phyloP scores from a whole-genome alignment of 2,888 invertebrate species.

The Branchellion lobata region DNA sequence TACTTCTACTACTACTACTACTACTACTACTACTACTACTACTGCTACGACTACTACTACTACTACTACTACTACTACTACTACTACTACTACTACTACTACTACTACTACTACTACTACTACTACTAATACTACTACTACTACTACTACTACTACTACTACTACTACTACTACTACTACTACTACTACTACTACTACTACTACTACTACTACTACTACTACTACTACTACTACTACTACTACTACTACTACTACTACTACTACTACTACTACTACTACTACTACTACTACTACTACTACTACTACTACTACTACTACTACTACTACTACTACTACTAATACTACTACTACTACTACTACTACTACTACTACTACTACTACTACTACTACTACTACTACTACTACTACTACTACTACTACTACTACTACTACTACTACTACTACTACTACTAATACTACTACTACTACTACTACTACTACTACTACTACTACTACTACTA shows the following conservation, averaged over 20 bases:
- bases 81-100: slow-evolving; percentile 43
- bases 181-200: slow-evolving; percentile 29
- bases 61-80: slow-evolving; percentile 35
- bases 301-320: slow-evolving; percentile 41
- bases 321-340: slow-evolving; percentile 16
- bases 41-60: slow-evolving; percentile 33
- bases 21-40: slow-evolving; percentile 18
- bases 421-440: slow-evolving; percentile 41
- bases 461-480: slow-evolving; percentile 21
- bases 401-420: slow-evolving; percentile 34
- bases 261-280: slow-evolving; percentile 38
- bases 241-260: slow-evolving; percentile 1
- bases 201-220: slow-evolving; percentile 30
- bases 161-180: slow-evolving; percentile 31
- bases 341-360: slow-evolving; percentile 33
- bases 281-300: slow-evolving; percentile 37
- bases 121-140: slow-evolving; percentile 34
- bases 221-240: slow-evolving; percentile 40
- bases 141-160: slow-evolving; percentile 42
- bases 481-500: slow-evolving; percentile 34
- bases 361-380: slow-evolving; percentile 39
- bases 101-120: slow-evolving; percentile 37
- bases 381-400: slow-evolving; percentile 41
- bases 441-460: slow-evolving; percentile 38
- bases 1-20: slow-evolving; percentile 43